Evolutionary conservation across 2,888 invertebrate genomes (phyloP).

Genomic region (Drosophila gaucha): DNA sequence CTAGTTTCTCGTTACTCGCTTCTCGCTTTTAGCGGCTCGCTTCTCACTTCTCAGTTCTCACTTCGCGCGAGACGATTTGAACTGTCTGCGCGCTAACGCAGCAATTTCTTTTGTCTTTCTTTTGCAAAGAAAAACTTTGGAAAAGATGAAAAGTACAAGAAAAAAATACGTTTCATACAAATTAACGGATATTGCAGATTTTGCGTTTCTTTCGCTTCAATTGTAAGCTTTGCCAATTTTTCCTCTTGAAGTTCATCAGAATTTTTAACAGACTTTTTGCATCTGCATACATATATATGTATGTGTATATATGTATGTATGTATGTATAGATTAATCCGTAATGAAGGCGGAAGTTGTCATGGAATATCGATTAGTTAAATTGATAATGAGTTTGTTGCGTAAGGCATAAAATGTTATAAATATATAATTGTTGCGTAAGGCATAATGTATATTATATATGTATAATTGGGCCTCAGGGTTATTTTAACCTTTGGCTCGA

Average conservation of each 20-base stretch:
- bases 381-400: not conserved
- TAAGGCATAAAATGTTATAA: not conserved
- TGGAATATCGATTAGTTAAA: not conserved
- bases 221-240: conserved; percentile 30
- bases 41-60: conserved; percentile 7
- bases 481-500: not conserved
- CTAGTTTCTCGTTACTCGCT: conserved; percentile 30
- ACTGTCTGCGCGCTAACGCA: conserved; percentile 40
- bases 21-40: not conserved
- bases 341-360: not conserved
- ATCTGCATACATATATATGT: no score
- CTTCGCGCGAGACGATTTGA: conserved; percentile 31
- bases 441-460: not conserved
- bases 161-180: conserved; percentile 31
- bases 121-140: conserved; percentile 5
- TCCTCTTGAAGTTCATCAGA: conserved; percentile 18
- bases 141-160: not conserved
- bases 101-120: conserved; percentile 49
- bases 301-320: no score
- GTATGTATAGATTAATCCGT: not conserved
- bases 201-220: conserved; percentile 44
- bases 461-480: not conserved
- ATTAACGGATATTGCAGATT: conserved; percentile 71
- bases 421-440: not conserved
- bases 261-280: not conserved